A percentile compares a stretch with the other conserved stretches of the same genome.
Evolutionary conservation across 2,113 vertebrate genomes (phyloP).

Genomic region (Chaetorhynchus papuensis): DNA sequence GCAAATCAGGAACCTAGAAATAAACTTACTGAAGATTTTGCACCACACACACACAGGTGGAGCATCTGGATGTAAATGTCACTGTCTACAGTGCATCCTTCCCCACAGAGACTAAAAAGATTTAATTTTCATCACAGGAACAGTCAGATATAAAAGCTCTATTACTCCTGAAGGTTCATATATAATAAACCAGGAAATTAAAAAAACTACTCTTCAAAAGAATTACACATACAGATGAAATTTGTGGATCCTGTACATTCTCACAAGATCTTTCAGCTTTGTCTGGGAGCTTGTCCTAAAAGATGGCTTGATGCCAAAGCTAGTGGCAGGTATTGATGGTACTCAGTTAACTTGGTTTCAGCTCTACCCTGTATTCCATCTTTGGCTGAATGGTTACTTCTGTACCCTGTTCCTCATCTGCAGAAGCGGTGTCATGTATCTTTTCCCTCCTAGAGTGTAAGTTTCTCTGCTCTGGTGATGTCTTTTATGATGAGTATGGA

Average conservation of each 20-base stretch:
- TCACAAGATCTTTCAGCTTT: neutral
- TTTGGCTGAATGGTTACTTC: neutral
- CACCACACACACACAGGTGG: neutral
- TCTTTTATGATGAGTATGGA: neutral
- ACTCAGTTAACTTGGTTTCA: neutral
- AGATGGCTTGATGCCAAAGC: neutral
- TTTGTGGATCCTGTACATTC: neutral
- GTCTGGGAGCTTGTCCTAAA: neutral
- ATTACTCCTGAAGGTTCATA: neutral
- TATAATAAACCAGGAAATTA: neutral
- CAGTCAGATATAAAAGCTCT: neutral
- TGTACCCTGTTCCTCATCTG: neutral
- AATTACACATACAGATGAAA: neutral
- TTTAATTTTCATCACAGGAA: neutral
- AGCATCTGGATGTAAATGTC: neutral
- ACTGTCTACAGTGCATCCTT: neutral
- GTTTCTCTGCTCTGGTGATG: neutral
- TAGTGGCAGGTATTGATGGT: neutral
- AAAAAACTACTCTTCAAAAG: neutral
- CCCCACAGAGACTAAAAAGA: neutral
- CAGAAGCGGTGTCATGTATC: neutral
- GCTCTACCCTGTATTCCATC: neutral
- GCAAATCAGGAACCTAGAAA: neutral
- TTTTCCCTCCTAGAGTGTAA: neutral
- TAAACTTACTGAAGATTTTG: neutral